Percentiles rank a stretch among this genome's conserved stretches.
Evolutionary conservation across 2,888 invertebrate species (phyloP).

Genomic region (Stenoptilia bipunctidactyla): DNA sequence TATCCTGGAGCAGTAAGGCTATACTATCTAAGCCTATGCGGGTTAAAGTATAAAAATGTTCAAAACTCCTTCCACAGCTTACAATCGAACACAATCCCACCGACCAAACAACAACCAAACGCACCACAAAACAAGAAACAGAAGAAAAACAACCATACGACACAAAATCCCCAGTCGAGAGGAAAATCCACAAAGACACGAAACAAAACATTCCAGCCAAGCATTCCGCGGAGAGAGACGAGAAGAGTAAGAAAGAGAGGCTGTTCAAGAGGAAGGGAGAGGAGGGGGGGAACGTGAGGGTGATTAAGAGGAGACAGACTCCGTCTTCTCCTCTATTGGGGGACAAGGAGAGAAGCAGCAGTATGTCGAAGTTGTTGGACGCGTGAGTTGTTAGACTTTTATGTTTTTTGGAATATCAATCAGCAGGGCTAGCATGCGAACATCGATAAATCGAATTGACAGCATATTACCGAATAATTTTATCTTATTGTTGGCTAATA

Average conservation of each 20-base stretch:
- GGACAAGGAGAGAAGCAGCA: conserved; percentile 87
- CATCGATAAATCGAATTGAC: too few species aligned
- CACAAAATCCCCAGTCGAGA: conserved; percentile 66
- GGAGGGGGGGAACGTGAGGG: conserved; percentile 37
- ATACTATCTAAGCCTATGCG: too few species aligned
- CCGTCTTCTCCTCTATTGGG: conserved; percentile 56
- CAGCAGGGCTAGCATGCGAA: too few species aligned
- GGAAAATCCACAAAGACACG: conserved; percentile 36
- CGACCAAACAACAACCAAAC: conserved; percentile 51
- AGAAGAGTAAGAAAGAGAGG: conserved; percentile 39
- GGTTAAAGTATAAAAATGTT: too few species aligned
- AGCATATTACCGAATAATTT: too few species aligned
- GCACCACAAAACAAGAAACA: conserved; percentile 19
- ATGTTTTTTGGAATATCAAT: too few species aligned
- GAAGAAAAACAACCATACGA: conserved; percentile 23
- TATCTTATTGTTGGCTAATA: too few species aligned
- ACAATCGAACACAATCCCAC: conserved; percentile 92
- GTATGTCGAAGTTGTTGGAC: conserved; percentile 86
- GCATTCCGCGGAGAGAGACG: conserved; percentile 38
- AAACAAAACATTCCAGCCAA: conserved; percentile 20
- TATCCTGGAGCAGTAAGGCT: too few species aligned
- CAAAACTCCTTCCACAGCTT: too few species aligned
- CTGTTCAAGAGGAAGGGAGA: conserved; percentile 58
- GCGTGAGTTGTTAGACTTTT: conserved; percentile 54
- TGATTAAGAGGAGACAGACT: conserved; percentile 43